These are phyloP conservation scores for Eupithecia dodoneata DNA, from an alignment of 2,888 invertebrate genomes.

Conservation along the genomic window DNA sequence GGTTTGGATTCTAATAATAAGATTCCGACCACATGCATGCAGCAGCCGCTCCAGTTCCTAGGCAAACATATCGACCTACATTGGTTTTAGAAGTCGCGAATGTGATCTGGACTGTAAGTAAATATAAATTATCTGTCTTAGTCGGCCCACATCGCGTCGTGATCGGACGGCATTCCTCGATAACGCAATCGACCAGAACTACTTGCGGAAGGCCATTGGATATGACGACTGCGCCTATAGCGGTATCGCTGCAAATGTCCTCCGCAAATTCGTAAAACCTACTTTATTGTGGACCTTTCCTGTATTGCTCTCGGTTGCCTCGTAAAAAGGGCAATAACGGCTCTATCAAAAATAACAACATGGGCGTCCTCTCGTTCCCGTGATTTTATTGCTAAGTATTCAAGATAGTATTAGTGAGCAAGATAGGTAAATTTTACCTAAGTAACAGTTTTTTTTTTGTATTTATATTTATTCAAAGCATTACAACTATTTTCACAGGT, in stretches of 20 bases:
- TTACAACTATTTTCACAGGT: no score
- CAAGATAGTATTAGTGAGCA: neutral
- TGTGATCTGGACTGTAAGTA: slow-evolving; percentile 33
- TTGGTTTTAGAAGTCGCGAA: slow-evolving; percentile 49
- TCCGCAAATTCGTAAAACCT: slow-evolving; percentile 13
- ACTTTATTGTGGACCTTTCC: slow-evolving; percentile 20
- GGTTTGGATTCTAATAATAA: slow-evolving; percentile 9
- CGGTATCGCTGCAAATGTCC: slow-evolving; percentile 28
- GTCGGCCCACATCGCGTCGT: slow-evolving; percentile 66
- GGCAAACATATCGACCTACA: slow-evolving; percentile 49
- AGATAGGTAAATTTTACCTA: neutral
- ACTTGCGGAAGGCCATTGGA: slow-evolving; percentile 61
- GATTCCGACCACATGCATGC: slow-evolving; percentile 28
- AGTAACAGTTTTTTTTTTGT: no score
- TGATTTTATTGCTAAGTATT: slow-evolving; percentile 3
- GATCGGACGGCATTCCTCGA: slow-evolving; percentile 70
- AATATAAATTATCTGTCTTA: slow-evolving; percentile 48
- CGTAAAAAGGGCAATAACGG: slow-evolving; percentile 17
- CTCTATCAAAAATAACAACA: slow-evolving; percentile 29
- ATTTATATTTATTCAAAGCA: no score
- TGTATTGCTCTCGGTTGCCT: slow-evolving; percentile 14
- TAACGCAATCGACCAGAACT: slow-evolving; percentile 67
- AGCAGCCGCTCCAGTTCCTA: slow-evolving; percentile 39
- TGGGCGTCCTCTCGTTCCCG: neutral
- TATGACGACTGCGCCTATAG: slow-evolving; percentile 31